Conservation (phyloP, 1,140 invertebrate genomes). For the Araneus ventricosus region DNA sequence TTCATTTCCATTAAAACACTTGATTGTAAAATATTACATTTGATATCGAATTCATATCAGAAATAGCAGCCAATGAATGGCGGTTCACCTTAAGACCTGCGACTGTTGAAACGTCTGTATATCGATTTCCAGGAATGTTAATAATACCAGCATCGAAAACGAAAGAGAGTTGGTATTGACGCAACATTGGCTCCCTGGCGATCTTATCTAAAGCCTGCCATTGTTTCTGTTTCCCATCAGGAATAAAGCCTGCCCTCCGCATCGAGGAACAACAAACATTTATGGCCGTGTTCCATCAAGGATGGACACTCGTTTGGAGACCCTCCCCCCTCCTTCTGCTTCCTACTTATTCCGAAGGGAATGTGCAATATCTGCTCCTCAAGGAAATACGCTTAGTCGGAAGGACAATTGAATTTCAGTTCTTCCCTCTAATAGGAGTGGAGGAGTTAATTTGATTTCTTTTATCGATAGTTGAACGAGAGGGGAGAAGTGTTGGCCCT, state of each 20-base stretch:
- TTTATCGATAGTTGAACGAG: not conserved
- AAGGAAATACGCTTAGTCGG: constrained; percentile 24
- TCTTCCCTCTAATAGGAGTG: not conserved
- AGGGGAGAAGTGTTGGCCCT: not conserved
- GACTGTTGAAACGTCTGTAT: not conserved
- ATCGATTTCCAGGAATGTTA: not conserved
- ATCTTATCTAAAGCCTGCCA: constrained; percentile 14
- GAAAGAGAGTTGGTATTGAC: not conserved
- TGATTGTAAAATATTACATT: too few species aligned
- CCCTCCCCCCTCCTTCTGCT: constrained; percentile 27
- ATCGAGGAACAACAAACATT: constrained; percentile 60
- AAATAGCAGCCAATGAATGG: too few species aligned
- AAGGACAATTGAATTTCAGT: constrained; percentile 52
- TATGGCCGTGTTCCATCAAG: constrained; percentile 59
- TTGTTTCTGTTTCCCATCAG: not conserved
- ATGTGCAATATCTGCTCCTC: constrained; percentile 60
- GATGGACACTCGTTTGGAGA: constrained; percentile 45
- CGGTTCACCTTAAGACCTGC: not conserved
- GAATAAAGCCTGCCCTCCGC: constrained; percentile 10
- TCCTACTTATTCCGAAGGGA: not conserved
- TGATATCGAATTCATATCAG: too few species aligned
- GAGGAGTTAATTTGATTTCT: constrained; percentile 9
- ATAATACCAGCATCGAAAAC: constrained; percentile 4
- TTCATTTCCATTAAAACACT: too few species aligned
- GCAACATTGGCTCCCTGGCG: not conserved